Evolutionary conservation across 2,888 invertebrate genomes (phyloP), one percentile per base, ranked within the genome.

Genomic region (Malachius bipustulatus): DNA sequence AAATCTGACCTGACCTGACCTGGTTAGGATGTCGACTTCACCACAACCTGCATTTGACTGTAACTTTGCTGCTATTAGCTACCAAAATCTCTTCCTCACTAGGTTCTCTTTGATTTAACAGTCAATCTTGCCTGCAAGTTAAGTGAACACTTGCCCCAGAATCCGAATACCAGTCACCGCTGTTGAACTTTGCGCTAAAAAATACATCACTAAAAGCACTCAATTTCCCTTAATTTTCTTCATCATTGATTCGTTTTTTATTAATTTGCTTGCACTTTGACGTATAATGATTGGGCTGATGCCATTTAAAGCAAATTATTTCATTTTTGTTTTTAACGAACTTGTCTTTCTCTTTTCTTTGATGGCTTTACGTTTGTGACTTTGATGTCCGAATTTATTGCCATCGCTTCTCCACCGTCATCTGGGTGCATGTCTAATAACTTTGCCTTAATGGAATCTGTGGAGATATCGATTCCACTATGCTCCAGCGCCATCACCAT

Each of bases 401-500:
- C n/a, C n/a, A n/a, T n/a, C n/a, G n/a, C n/a, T n/a, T n/a, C n/a
- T n/a, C n/a, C 29, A 28, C 6, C n/a, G 24, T n/a, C 24, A n/a
- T 19, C 24, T 19, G 6, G 6, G 8, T 13, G 11, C 31, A 31
- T 31, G 15, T 31, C 31, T 8, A 31, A 15, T 27, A 33, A 33
- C 12, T 33, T 33, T 11, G 11, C 26, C 26, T 33, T 27, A 8
- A 33, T 33, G 8, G 27, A 10, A 11, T 33, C 33, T 8, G 33
- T 28, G 27, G 33, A 28, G 11, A 33, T 36, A 9, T 19, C 24
- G 16, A 16, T 36, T 34, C 33, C 33, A 9, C 43, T 41, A 42
- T 47, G 41, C 37, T 52, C 47, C n/a, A 49, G 43, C 4, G 43
- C 48, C 45, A 50, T 50, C 14, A 49, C 41, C 47, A 47, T 46